These are phyloP conservation scores for Syngnathus scovelli DNA, from an alignment of 2,113 vertebrate species.

Conservation along the genomic window DNA sequence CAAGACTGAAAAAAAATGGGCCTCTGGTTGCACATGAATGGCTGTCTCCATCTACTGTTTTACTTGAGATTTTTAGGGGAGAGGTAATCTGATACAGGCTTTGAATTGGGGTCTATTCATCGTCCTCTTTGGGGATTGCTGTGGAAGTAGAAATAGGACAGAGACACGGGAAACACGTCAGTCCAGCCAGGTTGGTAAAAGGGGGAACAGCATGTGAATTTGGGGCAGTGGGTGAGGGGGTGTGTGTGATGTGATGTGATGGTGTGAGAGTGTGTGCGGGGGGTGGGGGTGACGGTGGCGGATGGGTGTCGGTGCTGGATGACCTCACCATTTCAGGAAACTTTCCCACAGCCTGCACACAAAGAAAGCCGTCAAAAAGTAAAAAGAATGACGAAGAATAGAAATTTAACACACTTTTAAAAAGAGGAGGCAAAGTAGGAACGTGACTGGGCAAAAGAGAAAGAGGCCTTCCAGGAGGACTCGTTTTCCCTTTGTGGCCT, in stretches of 20 bases:
- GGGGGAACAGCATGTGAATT: constrained; percentile 21
- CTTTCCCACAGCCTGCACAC: constrained; percentile 77
- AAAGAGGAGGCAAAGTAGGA: constrained; percentile 44
- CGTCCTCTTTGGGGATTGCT: constrained; percentile 29
- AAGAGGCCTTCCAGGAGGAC: constrained; percentile 32
- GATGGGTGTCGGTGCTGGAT: constrained; percentile 57
- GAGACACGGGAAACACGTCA: constrained; percentile 30
- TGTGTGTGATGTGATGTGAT: constrained; percentile 21
- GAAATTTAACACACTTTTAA: constrained; percentile 68
- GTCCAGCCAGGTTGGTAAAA: constrained; percentile 30
- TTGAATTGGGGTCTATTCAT: constrained; percentile 46
- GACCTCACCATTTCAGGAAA: constrained; percentile 75
- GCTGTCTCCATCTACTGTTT: constrained; percentile 9
- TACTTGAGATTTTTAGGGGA: constrained; percentile 15
- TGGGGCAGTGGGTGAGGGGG: constrained; percentile 12
- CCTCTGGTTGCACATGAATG: constrained; percentile 24
- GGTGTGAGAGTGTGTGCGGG: constrained; percentile 26
- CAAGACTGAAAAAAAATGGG: neutral
- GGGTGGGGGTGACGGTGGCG: constrained; percentile 43
- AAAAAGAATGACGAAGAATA: constrained; percentile 69
- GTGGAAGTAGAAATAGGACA: constrained; percentile 44
- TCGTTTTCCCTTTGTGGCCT: constrained; percentile 27
- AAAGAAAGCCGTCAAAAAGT: constrained; percentile 77
- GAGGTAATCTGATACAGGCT: constrained; percentile 38
- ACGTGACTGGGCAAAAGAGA: constrained; percentile 16